Percentiles rank a stretch among this genome's conserved stretches.
Evolutionary conservation across 2,888 invertebrate genomes (phyloP).

Genomic region (Aleiodes alternator): DNA sequence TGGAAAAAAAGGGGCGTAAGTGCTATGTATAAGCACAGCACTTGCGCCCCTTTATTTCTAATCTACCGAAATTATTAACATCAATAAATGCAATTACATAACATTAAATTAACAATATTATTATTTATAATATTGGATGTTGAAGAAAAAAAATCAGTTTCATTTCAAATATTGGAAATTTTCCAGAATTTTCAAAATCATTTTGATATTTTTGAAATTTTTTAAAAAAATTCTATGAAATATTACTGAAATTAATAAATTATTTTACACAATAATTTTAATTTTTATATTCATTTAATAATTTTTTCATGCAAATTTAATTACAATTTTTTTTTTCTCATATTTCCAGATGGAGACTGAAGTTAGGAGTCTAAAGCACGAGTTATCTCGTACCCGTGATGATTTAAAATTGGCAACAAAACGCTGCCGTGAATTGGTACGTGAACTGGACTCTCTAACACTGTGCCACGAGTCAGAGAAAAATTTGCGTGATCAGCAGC

Average conservation of each 20-base stretch:
- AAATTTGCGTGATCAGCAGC: conserved; percentile 82
- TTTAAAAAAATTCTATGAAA: too few species aligned
- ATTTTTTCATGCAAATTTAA: neutral
- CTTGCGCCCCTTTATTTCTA: too few species aligned
- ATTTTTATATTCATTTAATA: too few species aligned
- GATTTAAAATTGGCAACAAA: conserved; percentile 81
- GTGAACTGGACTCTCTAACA: conserved; percentile 68
- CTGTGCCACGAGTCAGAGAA: conserved; percentile 77
- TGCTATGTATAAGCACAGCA: too few species aligned
- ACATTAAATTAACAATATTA: neutral
- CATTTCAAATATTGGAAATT: too few species aligned
- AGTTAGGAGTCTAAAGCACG: conserved; percentile 74
- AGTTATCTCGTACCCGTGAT: conserved; percentile 82
- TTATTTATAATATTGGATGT: too few species aligned
- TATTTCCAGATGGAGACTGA: conserved; percentile 83
- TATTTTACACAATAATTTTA: too few species aligned
- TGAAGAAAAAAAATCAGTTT: too few species aligned
- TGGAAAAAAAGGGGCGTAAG: too few species aligned
- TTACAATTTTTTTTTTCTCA: neutral
- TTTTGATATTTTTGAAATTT: too few species aligned
- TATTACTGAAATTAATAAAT: too few species aligned
- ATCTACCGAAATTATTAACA: neutral
- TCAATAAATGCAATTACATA: neutral
- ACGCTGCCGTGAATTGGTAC: conserved; percentile 83
- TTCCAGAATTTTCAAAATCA: too few species aligned